Base-by-base conservation (phyloP, 2,888 invertebrate genomes). In the Tenthredo distinguenda region DNA sequence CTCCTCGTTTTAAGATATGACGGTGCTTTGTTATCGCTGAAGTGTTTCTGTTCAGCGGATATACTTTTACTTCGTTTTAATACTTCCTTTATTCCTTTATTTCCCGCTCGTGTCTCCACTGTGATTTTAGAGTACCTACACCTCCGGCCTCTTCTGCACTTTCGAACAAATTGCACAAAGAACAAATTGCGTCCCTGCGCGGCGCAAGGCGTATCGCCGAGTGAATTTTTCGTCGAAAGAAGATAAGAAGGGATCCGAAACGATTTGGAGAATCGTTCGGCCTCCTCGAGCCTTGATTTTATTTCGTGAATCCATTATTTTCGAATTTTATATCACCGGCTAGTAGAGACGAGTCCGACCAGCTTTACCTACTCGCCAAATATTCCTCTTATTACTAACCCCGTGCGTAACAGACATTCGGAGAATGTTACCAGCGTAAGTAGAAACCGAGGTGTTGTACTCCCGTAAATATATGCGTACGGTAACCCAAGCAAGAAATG, bases 371-470 rank as follows among this genome's bases (percentile, higher is more conserved):
- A 12, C n/a, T 18, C 18, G 18, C 26, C 5, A 82, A 65, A 82
- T 82, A 82, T 65, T 40, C n/a, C 82, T 65, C 43, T 82, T 65
- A 82, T 82, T 82, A 82, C 65, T 47, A 65, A 58, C 65, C 26
- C 55, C 79, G 65, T 82, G 65, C n/a, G 2, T 10, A 82, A 58
- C 9, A 82, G 65, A 82, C 82, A 82, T 82, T 82, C 18, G 12
- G 65, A 40, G 62, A 65, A 82, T 81, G 43, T 65, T 81, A 65
- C 65, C n/a, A 81, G 7, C 37, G 40, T 37, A 18, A 62, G 62
- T n/a, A 62, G 12, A 81, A 37, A 9, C 34, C 40, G 21, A 40
- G 26, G 65, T 81, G 62, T 43, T 31, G 18, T 21, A 47, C n/a
- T 7, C 26, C 0, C 26, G 26, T 26, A 26, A 26, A 62, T 7